phyloP scores from a whole-genome alignment of 1,140 invertebrate species.

The Phymastichus coffea region DNA sequence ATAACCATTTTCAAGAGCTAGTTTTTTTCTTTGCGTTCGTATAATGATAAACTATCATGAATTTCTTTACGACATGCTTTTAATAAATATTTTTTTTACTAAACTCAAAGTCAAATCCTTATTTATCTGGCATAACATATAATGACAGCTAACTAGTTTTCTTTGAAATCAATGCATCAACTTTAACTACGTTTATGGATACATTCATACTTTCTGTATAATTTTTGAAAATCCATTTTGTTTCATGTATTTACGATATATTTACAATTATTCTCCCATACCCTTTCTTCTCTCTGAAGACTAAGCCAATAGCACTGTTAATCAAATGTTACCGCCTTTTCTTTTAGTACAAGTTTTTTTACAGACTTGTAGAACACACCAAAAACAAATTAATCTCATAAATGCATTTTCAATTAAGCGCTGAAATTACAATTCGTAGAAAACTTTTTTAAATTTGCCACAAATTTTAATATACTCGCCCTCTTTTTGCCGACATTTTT shows the following conservation, averaged over 20 bases:
- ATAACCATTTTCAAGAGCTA: not conserved
- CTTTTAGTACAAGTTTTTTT: slow-evolving; percentile 5
- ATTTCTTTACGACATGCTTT: too few relatives aligned
- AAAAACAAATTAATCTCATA: slow-evolving; percentile 24
- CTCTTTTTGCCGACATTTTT: slow-evolving; percentile 1
- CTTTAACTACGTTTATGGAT: slow-evolving; percentile 8
- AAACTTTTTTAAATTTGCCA: slow-evolving; percentile 20
- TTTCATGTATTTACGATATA: not conserved
- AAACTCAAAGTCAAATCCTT: too few relatives aligned
- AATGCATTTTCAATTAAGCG: not conserved
- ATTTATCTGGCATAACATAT: too few relatives aligned
- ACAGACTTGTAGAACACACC: not conserved
- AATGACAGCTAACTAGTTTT: too few relatives aligned
- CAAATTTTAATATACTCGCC: slow-evolving; percentile 18
- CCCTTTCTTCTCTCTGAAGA: not conserved
- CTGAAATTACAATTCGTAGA: slow-evolving; percentile 18
- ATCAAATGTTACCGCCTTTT: not conserved
- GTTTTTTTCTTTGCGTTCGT: too few relatives aligned
- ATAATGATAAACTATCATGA: too few relatives aligned
- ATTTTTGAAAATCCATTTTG: slow-evolving; percentile 9
- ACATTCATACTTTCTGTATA: too few relatives aligned
- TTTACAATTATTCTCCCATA: slow-evolving; percentile 3
- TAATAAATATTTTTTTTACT: too few relatives aligned
- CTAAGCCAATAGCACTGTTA: not conserved
- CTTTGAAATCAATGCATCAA: slow-evolving; percentile 1